Percentiles rank a stretch among this genome's conserved stretches.
phyloP scores from a whole-genome alignment of 2,888 invertebrate genomes.

The Zygogramma bicolorata region DNA sequence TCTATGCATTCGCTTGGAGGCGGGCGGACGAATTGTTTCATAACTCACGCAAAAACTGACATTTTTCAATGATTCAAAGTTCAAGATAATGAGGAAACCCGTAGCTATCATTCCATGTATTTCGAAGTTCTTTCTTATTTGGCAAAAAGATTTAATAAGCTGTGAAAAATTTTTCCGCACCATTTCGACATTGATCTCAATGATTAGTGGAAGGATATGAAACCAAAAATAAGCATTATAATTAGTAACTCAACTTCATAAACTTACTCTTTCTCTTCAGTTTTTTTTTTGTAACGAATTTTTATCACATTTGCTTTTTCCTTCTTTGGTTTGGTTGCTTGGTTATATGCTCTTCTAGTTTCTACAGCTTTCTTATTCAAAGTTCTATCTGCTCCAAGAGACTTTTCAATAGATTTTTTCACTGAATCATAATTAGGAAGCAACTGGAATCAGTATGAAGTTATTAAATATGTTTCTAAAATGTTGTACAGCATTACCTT shows the following conservation, averaged over 20 bases:
- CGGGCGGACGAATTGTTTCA: no score
- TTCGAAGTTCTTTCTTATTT: no score
- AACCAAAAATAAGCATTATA: no score
- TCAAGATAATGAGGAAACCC: no score
- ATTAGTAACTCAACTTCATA: background rate
- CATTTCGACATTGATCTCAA: no score
- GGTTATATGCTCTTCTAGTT: background rate
- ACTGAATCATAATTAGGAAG: conserved; percentile 34
- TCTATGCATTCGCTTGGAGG: no score
- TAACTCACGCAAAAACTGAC: no score
- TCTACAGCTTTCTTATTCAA: conserved; percentile 3
- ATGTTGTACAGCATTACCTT: conserved; percentile 66
- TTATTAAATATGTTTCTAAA: background rate
- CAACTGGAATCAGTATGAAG: conserved; percentile 10
- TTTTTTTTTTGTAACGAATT: conserved; percentile 32
- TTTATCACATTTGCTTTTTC: conserved; percentile 26
- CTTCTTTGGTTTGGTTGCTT: background rate
- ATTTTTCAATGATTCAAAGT: no score
- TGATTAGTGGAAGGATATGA: no score
- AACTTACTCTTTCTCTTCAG: conserved; percentile 29
- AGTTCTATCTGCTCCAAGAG: conserved; percentile 20
- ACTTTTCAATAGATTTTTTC: conserved; percentile 37
- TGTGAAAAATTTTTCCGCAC: no score
- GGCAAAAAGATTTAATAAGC: no score
- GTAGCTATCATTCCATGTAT: no score